Conservation (phyloP, 1,140 invertebrate genomes). For the Callitettix versicolor region DNA sequence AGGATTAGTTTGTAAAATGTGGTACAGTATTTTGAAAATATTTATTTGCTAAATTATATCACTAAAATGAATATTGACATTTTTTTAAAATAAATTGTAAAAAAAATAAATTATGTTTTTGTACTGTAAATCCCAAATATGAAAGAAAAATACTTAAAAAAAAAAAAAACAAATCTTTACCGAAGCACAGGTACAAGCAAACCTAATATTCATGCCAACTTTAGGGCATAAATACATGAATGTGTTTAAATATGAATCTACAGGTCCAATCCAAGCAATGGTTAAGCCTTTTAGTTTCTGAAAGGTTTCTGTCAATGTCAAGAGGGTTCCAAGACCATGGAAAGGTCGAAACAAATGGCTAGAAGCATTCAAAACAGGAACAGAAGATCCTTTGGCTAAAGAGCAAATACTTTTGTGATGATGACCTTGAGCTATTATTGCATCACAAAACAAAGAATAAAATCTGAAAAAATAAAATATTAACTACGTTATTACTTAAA, state of each 20-base stretch:
- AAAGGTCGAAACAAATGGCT: constrained; percentile 3
- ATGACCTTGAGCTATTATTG: background rate
- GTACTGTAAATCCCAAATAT: no score
- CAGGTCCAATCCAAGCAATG: background rate
- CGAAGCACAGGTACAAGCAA: no score
- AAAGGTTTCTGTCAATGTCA: constrained; percentile 1
- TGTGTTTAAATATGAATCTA: background rate
- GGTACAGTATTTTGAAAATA: no score
- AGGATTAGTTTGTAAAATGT: no score
- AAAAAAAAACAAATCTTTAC: no score
- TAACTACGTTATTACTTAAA: no score
- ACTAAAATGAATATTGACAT: no score
- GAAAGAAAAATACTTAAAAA: no score
- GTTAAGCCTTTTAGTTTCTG: background rate
- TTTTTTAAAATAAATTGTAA: no score
- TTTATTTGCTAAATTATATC: no score
- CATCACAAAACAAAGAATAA: background rate
- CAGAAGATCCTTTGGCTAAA: background rate
- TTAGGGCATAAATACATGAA: constrained; percentile 2
- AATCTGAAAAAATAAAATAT: background rate
- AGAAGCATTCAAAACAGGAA: background rate
- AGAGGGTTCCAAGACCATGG: background rate
- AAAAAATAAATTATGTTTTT: no score
- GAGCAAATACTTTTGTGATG: background rate
- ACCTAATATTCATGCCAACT: no score